Base-by-base conservation (phyloP, 2,113 vertebrate species). In the Anolis carolinensis region DNA sequence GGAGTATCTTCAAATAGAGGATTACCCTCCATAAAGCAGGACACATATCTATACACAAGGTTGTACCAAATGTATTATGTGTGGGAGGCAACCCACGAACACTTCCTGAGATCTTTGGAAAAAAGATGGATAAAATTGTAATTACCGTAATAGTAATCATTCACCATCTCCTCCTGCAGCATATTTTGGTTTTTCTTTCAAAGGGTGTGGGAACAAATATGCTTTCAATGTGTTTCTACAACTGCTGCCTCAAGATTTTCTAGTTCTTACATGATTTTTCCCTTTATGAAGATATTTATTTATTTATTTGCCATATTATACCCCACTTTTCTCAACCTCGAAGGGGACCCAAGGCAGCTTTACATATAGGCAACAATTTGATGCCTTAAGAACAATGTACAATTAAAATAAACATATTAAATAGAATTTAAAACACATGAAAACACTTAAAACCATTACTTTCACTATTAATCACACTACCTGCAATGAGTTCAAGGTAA, bases 201-300 rank as follows among this genome's bases (percentile, higher is more conserved):
- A 85, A 91, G 44, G 70, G 70, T 71, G 14, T 52, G 36, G 81
- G 84, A 74, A 81, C 80, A 72, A 86, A 52, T 48, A 83, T 81
- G 70, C 14, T 67, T 91, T 89, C 84, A 84, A 21, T 92, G 76
- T 87, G 70, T 7, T 89, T 83, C 23, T 87, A 81, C 87, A 27
- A 18, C 13, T 20, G 21, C 71, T 65, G 18, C 18, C 25, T 16
- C 1, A 52, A 30, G 39, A 27, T 30, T 30, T 14, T 27, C 44
- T 34, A 30, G 16, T n/a, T n/a, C 44, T 1, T 11, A 27, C 21
- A 48, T 59, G 50, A 18, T 52, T 32, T 76, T 76, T 50, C 30
- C 25, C 27, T 52, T 4, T 16, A 30, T 4, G 6, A 11, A n/a
- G 11, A 76, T 18, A 32, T n/a, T n/a, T n/a, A n/a, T n/a, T n/a